Evolutionary conservation across 2,888 invertebrate species (phyloP).

Genomic region (Ophraella communa): DNA sequence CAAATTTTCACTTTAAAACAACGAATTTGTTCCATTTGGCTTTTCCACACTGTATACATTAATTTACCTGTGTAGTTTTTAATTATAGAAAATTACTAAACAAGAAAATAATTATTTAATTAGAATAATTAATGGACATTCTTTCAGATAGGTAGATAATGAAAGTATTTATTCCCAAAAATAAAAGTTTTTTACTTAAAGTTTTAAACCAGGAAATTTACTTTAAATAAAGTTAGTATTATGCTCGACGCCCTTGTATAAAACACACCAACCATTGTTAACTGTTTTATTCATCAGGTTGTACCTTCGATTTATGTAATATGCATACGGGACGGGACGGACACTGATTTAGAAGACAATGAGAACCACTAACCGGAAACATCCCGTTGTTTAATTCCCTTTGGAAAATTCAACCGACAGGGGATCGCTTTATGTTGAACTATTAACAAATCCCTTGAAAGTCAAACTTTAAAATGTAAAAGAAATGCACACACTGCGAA

Average conservation of each 20-base stretch:
- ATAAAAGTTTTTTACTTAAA: not conserved
- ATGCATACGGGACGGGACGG: constrained; percentile 34
- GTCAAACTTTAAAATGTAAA: not conserved
- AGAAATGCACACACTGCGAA: too few species aligned
- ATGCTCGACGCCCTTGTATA: constrained; percentile 11
- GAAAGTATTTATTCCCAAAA: not conserved
- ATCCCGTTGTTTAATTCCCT: constrained; percentile 24
- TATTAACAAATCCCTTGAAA: not conserved
- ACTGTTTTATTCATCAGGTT: constrained; percentile 35
- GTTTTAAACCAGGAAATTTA: not conserved
- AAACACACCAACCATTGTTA: constrained; percentile 28
- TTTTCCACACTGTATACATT: too few species aligned
- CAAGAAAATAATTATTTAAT: too few species aligned
- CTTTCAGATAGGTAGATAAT: not conserved
- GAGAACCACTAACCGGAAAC: constrained; percentile 21
- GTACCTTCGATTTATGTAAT: constrained; percentile 28
- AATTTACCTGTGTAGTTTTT: too few species aligned
- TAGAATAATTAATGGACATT: too few species aligned
- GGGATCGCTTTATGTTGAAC: constrained; percentile 1
- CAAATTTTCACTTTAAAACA: too few species aligned
- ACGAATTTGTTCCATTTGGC: too few species aligned
- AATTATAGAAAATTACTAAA: too few species aligned
- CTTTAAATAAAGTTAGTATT: not conserved
- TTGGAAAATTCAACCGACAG: constrained; percentile 18
- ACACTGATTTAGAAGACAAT: constrained; percentile 33